Base-by-base conservation (phyloP, 2,888 invertebrate species). In the Trichogramma evanescens region DNA sequence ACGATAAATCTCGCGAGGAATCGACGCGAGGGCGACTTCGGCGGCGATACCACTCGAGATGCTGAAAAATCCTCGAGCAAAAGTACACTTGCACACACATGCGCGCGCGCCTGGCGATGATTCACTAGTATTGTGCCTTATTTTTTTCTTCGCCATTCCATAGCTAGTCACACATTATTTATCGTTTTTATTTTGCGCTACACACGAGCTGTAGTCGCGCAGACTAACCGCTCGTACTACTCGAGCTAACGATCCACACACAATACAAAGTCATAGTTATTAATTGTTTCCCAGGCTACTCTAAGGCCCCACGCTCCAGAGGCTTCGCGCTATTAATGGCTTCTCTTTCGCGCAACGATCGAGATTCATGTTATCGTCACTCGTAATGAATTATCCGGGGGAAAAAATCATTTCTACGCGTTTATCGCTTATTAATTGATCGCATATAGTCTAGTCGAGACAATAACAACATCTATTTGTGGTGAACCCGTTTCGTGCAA, bases 341-440 rank as follows among this genome's bases (percentile, higher is more conserved):
- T 4, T 9, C 8, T 6, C 9, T 10, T 42, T n/a, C 41, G 13
- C 6, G 45, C 13, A 10, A 39, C 46, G 51, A 4, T 4, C 38
- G 26, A n/a, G 9, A 54, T 57, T 54, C 39, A 13, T 26, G 26
- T 26, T 54, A 62, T 48, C 10, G 38, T 40, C 46, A 7, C 41
- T 40, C 50, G 54, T 56, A 59, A 62, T 59, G 58, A 62, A 62
- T 62, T 56, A 46, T 56, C 38, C 40, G 40, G 26, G 26, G 26
- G 26, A 26, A 26, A 26, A 26, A 26, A 26, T 26, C 26, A 26
- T 26, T 26, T 26, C 26, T 26, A 26, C 26, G 26, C 26, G 26
- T 26, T 26, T 26, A 26, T 26, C 26, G 26, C 26, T 26, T 26
- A 26, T 26, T 26, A 26, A 26, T 26, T 26, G 26, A 26, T 26